phyloP scores from a whole-genome alignment of 2,797 vertebrate species.

The Sebastes paucispinis region DNA sequence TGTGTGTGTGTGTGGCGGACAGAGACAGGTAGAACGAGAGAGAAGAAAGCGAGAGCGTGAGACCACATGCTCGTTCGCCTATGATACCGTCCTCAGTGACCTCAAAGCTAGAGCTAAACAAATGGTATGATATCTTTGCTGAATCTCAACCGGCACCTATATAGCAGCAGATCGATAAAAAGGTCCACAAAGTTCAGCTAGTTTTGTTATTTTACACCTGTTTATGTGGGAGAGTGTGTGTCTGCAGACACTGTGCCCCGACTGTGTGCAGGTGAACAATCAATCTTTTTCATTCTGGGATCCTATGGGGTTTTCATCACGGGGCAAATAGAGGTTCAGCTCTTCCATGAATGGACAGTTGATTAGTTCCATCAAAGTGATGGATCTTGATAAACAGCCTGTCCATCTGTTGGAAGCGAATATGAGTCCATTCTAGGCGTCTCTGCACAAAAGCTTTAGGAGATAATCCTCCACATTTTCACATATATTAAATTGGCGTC shows the following conservation, averaged over 20 bases:
- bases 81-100: slow-evolving; percentile 15
- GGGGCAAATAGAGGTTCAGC: slow-evolving; percentile 13
- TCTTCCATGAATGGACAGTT: slow-evolving; percentile 52
- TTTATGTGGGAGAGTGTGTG: background rate
- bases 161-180: background rate
- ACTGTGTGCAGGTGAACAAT: slow-evolving; percentile 36
- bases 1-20: slow-evolving; percentile 11
- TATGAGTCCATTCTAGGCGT: background rate
- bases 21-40: slow-evolving; percentile 34
- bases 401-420: slow-evolving; percentile 11
- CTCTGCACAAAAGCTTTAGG: background rate
- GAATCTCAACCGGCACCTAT: slow-evolving; percentile 4
- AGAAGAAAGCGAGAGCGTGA: slow-evolving; percentile 9
- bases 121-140: background rate
- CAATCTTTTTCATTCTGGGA: slow-evolving; percentile 47
- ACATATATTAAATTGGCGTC: background rate
- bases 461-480: background rate
- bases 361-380: slow-evolving; percentile 47
- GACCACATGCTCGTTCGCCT: slow-evolving; percentile 23
- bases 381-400: slow-evolving; percentile 31
- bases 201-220: slow-evolving; percentile 3
- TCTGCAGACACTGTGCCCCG: slow-evolving; percentile 4
- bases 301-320: slow-evolving; percentile 21
- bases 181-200: background rate
- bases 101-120: slow-evolving; percentile 17